These are phyloP conservation scores for Onychomys torridus DNA, from an alignment of 2,797 vertebrate species.

Conservation along the genomic window DNA sequence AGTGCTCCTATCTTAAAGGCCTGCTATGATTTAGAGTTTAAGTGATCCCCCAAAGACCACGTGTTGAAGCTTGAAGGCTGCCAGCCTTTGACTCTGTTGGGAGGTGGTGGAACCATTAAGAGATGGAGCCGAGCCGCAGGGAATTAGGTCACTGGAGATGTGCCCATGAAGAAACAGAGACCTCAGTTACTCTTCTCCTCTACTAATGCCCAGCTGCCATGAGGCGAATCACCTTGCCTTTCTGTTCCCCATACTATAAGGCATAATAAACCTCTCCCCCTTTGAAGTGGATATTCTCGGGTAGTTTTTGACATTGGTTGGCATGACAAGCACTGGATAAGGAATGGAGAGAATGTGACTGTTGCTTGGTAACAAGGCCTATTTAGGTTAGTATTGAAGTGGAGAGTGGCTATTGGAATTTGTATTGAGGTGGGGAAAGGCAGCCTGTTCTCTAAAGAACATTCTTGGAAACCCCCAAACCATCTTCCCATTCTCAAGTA, in stretches of 20 bases:
- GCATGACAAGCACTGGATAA: neutral
- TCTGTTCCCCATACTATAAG: neutral
- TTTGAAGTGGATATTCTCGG: neutral
- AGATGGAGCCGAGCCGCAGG: neutral
- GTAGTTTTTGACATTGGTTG: neutral
- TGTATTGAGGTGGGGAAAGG: neutral
- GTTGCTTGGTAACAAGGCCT: neutral
- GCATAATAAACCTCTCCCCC: neutral
- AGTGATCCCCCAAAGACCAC: neutral
- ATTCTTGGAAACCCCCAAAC: neutral
- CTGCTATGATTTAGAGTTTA: neutral
- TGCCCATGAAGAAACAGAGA: neutral
- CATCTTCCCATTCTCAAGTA: neutral
- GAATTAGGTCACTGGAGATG: neutral
- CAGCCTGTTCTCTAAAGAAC: conserved; percentile 1
- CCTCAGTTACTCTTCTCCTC: too few species aligned
- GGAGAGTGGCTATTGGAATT: neutral
- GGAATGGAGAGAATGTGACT: neutral
- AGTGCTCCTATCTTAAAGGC: neutral
- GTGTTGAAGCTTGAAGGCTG: neutral
- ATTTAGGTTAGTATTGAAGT: neutral
- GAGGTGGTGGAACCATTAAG: neutral
- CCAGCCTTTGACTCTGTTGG: neutral
- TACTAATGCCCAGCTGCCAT: neutral
- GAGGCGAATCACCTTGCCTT: neutral